Percentiles rank a stretch among this genome's conserved stretches.
Evolutionary conservation across 2,113 vertebrate genomes (phyloP).

Genomic region (Myrmecophaga tridactyla): DNA sequence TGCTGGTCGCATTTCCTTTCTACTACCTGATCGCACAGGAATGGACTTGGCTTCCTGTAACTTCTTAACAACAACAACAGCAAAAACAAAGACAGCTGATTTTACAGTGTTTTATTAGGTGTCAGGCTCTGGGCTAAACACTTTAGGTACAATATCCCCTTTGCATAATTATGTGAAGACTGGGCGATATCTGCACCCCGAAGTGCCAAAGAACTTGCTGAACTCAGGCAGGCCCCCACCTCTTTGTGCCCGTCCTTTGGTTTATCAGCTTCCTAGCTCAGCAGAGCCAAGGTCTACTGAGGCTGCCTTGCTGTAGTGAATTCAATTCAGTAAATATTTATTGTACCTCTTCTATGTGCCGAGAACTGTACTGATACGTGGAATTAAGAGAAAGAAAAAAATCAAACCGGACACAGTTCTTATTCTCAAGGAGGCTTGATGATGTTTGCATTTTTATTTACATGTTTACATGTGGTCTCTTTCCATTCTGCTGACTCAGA

Average conservation of each 20-base stretch:
- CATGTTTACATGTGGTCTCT: background rate
- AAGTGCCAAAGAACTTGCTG: background rate
- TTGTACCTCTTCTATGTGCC: background rate
- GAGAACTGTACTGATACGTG: background rate
- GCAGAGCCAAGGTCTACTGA: background rate
- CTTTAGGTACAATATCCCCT: rapidly evolving
- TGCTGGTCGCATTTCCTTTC: too few relatives aligned
- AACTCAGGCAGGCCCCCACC: background rate
- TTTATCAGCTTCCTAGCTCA: background rate
- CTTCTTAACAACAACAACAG: background rate
- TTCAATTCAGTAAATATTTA: background rate
- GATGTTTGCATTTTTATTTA: background rate
- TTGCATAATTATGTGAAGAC: background rate
- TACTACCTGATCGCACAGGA: rapidly evolving
- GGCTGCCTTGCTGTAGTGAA: rapidly evolving
- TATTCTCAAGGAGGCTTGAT: background rate
- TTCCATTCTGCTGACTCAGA: background rate
- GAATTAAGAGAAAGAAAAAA: background rate
- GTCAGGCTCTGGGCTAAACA: too few relatives aligned
- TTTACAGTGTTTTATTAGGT: too few relatives aligned
- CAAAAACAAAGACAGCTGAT: background rate
- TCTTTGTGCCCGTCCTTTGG: rapidly evolving
- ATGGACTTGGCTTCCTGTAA: background rate
- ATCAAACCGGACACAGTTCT: background rate
- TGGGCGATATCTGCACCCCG: too few relatives aligned